phyloP scores from a whole-genome alignment of 2,888 invertebrate genomes.

The Pterostichus niger region DNA sequence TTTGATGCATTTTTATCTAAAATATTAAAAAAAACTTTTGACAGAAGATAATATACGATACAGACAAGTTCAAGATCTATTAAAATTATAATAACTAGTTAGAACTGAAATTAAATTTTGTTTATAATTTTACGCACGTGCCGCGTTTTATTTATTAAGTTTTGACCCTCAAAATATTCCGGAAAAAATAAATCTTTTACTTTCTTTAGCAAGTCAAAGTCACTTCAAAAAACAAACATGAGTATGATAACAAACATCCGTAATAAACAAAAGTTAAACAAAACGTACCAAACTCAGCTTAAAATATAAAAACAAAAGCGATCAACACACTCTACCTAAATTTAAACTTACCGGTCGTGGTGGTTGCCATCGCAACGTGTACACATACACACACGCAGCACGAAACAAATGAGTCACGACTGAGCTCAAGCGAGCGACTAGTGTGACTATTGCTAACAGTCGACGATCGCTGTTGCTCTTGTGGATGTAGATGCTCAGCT shows the following conservation, averaged over 20 bases:
- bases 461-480: slow-evolving; percentile 15
- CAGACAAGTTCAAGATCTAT: no score
- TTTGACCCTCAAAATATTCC: no score
- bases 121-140: no score
- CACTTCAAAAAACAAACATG: neutral
- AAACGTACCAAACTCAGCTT: neutral
- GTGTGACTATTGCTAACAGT: slow-evolving; percentile 10
- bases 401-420: slow-evolving; percentile 36
- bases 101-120: no score
- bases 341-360: slow-evolving; percentile 62
- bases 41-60: no score
- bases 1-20: no score
- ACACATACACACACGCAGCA: slow-evolving; percentile 25
- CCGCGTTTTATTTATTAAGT: no score
- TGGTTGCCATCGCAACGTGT: slow-evolving; percentile 58
- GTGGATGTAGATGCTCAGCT: slow-evolving; percentile 24
- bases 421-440: slow-evolving; percentile 1
- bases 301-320: slow-evolving; percentile 2
- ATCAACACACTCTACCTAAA: slow-evolving; percentile 32
- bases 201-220: neutral
- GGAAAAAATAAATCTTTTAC: no score
- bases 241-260: slow-evolving; percentile 7
- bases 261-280: slow-evolving; percentile 42
- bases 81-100: no score
- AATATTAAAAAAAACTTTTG: no score